Base-by-base conservation (phyloP, 64 coral and sea anemone genomes). In the Trachythela sp. region DNA sequence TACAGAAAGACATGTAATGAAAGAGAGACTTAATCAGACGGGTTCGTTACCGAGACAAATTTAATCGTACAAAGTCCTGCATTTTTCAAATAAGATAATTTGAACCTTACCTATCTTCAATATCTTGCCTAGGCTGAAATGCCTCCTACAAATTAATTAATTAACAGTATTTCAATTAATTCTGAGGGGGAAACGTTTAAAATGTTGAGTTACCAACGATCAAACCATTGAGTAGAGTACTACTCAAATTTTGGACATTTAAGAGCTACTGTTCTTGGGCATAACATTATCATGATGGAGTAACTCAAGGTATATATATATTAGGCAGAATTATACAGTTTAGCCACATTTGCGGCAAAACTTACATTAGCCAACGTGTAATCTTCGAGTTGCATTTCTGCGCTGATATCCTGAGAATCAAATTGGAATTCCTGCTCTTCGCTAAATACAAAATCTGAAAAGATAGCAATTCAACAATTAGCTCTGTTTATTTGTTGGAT, bases 311-410 rank as follows among this genome's bases (percentile, higher is more conserved):
- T n/a, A n/a, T n/a, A n/a, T n/a, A n/a, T n/a, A 84, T 29, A 31
- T 41, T 13, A 84, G 34, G 8, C 14, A 38, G 29, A 84, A 35
- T 4, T 36, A 35, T 84, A 24, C 9, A 9, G 20, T 37, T 24
- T 13, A 24, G 8, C 22, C 38, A n/a, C n/a, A n/a, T n/a, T n/a
- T 3, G 84, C 8, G 36, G 36, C 36, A 48, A 45, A 37, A 94
- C 93, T 86, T 87, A 94, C 93, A 58, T 86, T 94, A 49, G 89
- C 68, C 67, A 94, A 84, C 14, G 89, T 94, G 86, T 89, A 94
- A 76, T 94, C 75, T 39, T 80, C 75, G 9, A 37, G 13, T 13
- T 80, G 33, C 30, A 80, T 80, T 80, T 80, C 4, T 39, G 31
- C 15, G 35, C 33, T 37, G 75, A 80, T 80, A 80, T 80, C 37